A percentile compares a stretch with the other conserved stretches of the same genome.
These are phyloP conservation scores for Chesias legatella DNA, from an alignment of 2,888 invertebrate species.

Conservation along the genomic window DNA sequence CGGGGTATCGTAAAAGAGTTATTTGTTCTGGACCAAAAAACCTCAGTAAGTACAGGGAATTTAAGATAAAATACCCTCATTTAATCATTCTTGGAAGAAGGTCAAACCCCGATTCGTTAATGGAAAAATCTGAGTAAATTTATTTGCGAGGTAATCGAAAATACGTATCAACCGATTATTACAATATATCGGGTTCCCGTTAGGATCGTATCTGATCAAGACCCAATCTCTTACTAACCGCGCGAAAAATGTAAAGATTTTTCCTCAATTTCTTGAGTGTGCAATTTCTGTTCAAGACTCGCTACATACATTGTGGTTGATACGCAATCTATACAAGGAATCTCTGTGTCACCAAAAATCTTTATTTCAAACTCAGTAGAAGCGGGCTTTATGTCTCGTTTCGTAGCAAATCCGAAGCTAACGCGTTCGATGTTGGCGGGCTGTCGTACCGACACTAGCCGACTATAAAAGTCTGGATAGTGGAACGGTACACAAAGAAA, in stretches of 20 bases:
- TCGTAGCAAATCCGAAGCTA: slow-evolving; percentile 60
- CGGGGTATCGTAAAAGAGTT: too few relatives aligned
- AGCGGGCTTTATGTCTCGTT: slow-evolving; percentile 57
- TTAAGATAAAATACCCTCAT: too few relatives aligned
- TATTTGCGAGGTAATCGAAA: neutral
- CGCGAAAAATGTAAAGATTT: slow-evolving; percentile 23
- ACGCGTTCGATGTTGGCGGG: slow-evolving; percentile 39
- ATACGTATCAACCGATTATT: slow-evolving; percentile 13
- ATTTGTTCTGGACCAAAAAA: too few relatives aligned
- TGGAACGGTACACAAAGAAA: slow-evolving; percentile 34
- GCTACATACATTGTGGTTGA: slow-evolving; percentile 34
- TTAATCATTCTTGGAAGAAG: neutral
- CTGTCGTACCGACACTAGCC: slow-evolving; percentile 32
- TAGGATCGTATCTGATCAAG: slow-evolving; percentile 22
- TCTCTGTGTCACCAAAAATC: slow-evolving; percentile 47
- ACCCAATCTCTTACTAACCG: slow-evolving; percentile 21
- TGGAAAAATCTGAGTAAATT: slow-evolving; percentile 1
- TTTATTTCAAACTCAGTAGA: slow-evolving; percentile 47
- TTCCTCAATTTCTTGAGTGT: slow-evolving; percentile 27
- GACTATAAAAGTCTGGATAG: slow-evolving; percentile 42
- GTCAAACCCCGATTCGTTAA: neutral
- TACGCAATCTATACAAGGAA: slow-evolving; percentile 44
- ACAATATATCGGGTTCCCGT: slow-evolving; percentile 18
- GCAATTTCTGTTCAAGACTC: slow-evolving; percentile 28
- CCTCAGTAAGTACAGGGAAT: too few relatives aligned